These are phyloP conservation scores for Etia nguti DNA, from an alignment of 2,113 vertebrate genomes.

Conservation along the genomic window DNA sequence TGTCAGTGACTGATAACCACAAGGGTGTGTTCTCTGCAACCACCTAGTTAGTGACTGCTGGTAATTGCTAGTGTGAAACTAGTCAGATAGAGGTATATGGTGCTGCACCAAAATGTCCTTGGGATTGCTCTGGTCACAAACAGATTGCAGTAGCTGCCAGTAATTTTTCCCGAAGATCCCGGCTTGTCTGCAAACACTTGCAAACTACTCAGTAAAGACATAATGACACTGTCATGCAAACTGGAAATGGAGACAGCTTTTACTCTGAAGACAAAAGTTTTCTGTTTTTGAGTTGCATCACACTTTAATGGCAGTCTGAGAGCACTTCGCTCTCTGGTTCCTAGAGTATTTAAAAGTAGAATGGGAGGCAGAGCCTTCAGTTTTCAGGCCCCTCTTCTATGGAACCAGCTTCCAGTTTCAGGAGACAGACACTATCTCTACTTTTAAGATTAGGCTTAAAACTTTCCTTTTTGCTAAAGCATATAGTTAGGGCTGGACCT, in stretches of 20 bases:
- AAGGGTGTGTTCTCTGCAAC: neutral
- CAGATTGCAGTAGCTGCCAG: rapidly evolving
- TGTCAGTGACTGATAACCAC: neutral
- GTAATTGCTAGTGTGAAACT: neutral
- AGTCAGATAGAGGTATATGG: neutral
- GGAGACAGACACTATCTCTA: neutral
- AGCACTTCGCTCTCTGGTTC: neutral
- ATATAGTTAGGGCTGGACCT: neutral
- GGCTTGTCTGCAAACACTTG: neutral
- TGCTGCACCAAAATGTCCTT: neutral
- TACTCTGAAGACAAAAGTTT: neutral
- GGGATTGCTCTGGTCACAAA: neutral
- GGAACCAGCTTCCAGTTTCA: neutral
- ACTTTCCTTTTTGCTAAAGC: neutral
- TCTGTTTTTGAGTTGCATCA: neutral
- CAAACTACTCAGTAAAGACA: neutral
- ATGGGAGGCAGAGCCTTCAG: neutral
- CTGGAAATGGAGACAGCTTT: rapidly evolving
- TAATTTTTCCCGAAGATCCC: rapidly evolving
- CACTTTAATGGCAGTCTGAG: neutral
- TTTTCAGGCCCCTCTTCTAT: neutral
- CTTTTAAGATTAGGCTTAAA: neutral
- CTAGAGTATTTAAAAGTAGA: neutral
- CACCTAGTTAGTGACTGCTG: neutral
- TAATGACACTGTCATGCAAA: neutral